phyloP scores from a whole-genome alignment of 2,888 invertebrate genomes.

The Barypeithes pellucidus region DNA sequence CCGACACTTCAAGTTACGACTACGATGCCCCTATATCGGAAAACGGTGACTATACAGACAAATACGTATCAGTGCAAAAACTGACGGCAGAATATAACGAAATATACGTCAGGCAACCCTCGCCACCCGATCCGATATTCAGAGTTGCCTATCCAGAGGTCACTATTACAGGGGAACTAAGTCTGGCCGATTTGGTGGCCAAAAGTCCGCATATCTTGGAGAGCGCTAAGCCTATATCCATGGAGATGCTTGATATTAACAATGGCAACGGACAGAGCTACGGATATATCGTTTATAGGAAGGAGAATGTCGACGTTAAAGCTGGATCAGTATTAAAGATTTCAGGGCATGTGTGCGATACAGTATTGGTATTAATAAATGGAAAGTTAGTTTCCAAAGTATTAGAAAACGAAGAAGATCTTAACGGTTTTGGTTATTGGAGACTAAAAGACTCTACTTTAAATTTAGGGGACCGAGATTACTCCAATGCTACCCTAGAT shows the following conservation, averaged over 20 bases:
- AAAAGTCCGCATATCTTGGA: slow-evolving; percentile 46
- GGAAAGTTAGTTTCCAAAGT: slow-evolving; percentile 66
- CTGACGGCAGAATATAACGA: slow-evolving; percentile 67
- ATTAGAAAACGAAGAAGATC: slow-evolving; percentile 60
- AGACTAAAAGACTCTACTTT: slow-evolving; percentile 63
- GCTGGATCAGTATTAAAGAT: slow-evolving; percentile 64
- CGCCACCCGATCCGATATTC: slow-evolving; percentile 62
- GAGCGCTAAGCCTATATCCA: slow-evolving; percentile 57
- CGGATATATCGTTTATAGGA: slow-evolving; percentile 74
- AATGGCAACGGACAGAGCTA: slow-evolving; percentile 73
- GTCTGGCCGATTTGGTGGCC: slow-evolving; percentile 55
- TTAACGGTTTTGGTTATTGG: slow-evolving; percentile 71
- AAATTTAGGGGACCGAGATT: slow-evolving; percentile 58
- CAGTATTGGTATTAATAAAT: slow-evolving; percentile 72
- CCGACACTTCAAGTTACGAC: slow-evolving; percentile 71
- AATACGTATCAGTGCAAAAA: slow-evolving; percentile 83
- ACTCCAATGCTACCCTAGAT: slow-evolving; percentile 65
- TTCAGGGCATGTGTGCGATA: slow-evolving; percentile 70
- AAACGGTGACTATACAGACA: slow-evolving; percentile 90
- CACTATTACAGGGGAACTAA: slow-evolving; percentile 57
- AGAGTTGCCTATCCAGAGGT: slow-evolving; percentile 65
- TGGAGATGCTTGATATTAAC: slow-evolving; percentile 68
- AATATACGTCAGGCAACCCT: slow-evolving; percentile 64
- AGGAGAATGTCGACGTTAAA: slow-evolving; percentile 61
- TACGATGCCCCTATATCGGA: slow-evolving; percentile 92